phyloP scores from a whole-genome alignment of 64 coral and sea anemone species.

The Trachythela sp. region DNA sequence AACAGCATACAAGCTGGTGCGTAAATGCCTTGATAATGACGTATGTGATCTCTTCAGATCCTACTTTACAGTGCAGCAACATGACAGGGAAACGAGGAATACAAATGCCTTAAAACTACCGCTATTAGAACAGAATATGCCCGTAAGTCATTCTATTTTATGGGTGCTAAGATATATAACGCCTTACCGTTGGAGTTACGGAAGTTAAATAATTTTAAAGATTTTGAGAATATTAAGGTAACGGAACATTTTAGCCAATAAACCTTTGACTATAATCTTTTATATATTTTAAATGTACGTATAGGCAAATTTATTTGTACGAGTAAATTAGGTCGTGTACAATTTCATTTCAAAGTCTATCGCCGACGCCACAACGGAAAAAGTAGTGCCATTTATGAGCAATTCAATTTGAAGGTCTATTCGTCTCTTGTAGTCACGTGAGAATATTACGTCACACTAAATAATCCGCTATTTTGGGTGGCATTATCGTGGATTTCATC shows the following conservation, averaged over 20 bases:
- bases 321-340: no score
- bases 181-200: neutral
- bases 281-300: no score
- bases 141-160: conserved; percentile 3
- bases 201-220: neutral
- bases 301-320: no score
- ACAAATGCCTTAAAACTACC: neutral
- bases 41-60: neutral
- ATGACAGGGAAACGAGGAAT: neutral
- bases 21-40: conserved; percentile 13
- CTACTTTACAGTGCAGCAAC: conserved; percentile 1
- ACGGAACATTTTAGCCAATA: conserved; percentile 14
- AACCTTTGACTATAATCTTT: no score
- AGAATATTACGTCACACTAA: no score
- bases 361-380: no score
- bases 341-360: no score
- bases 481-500: no score
- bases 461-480: no score
- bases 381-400: no score
- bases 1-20: neutral
- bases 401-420: no score
- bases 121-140: neutral
- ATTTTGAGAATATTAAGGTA: neutral
- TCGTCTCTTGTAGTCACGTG: no score
- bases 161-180: conserved; percentile 9